Base-by-base conservation (phyloP, 2,888 invertebrate genomes). In the Rhaphigaster nebulosa region DNA sequence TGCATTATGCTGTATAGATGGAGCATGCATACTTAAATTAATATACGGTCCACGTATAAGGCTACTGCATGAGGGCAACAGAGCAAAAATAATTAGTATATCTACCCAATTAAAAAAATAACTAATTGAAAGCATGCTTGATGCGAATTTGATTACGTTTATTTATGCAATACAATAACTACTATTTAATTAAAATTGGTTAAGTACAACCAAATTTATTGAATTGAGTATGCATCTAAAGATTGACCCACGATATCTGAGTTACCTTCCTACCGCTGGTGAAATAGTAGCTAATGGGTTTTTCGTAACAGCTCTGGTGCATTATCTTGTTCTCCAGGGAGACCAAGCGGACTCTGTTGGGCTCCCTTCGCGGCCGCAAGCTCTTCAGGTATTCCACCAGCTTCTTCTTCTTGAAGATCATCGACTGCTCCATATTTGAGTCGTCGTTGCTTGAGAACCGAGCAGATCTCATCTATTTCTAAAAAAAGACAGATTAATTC, bases 241-340 rank as follows among this genome's bases (percentile, higher is more conserved):
- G 10, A 45, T 56, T 8, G 56, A 56, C 1, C 26, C 4, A 12
- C 12, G 12, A 4, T n/a, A 60, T 38, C 18, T 0, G 3, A n/a
- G 26, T 84, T 26, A 84, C 84, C 84, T 84, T 84, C n/a, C 84
- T 84, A 3, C 84, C 84, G 45, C 45, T 84, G 84, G 84, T 84
- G 45, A 84, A 84, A 6, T 84, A 84, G 45, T 84, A 84, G 26
- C 45, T 84, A n/a, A 84, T 18, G 0, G 84, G 84, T 26, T 84
- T 84, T 6, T 41, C n/a, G 45, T 45, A 84, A 50, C 84, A 45
- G 45, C 26, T 45, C 13, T 84, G 84, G 45, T 84, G 84, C 84
- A 50, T 38, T 18, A 84, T 41, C 84, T 50, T 41, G 45, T 84
- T 34, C 45, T 3, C 1, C n/a, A 26, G 0, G 45, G 45, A n/a